Evolutionary conservation across 2,888 invertebrate species (phyloP), one percentile per base, ranked within the genome.

Genomic region (Minunthozetes semirufus): DNA sequence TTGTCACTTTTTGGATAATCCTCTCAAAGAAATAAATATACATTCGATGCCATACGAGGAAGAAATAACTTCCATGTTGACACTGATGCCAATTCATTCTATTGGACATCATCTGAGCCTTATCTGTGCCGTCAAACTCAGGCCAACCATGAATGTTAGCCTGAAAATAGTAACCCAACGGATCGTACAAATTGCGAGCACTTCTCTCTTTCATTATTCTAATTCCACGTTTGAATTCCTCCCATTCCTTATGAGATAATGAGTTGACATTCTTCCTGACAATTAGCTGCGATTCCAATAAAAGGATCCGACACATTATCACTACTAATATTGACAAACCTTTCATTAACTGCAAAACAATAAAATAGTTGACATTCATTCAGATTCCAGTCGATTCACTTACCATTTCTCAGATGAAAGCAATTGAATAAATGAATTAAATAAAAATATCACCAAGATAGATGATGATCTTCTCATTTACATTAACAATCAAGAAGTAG

Each of bases 111-210:
- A 15, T 27, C 6, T 59, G 1, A 6, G 27, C 27, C 15, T 22
- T 27, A 25, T 59, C 27, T 4, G 59, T 5, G 13, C 59, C 59
- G 15, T 59, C 59, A 59, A 15, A 59, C 1, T 59, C 59, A 2
- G 59, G 59, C 59, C 59, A 59, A 1, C 59, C 59, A 27, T 59
- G 59, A 13, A 59, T 59, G 59, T 59, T 59, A 17, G 59, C 59
- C 11, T 59, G 59, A 15, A 13, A 59, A 17, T 59, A 22, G 29
- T 5, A 59, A 27, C 59, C 59, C n/a, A 29, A 27, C 27, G 59
- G 59, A 17, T 27, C 27, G 59, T 59, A 27, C 15, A 22, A 22
- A 25, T 59, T 59, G 1, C 27, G 25, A 4, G 22, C 9, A 29
- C 22, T 25, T 59, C 25, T 59, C 3, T 59, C 59, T 59, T 59